A percentile compares a stretch with the other conserved stretches of the same genome.
phyloP scores from a whole-genome alignment of 1,140 invertebrate genomes.

The Lucilia sericata region DNA sequence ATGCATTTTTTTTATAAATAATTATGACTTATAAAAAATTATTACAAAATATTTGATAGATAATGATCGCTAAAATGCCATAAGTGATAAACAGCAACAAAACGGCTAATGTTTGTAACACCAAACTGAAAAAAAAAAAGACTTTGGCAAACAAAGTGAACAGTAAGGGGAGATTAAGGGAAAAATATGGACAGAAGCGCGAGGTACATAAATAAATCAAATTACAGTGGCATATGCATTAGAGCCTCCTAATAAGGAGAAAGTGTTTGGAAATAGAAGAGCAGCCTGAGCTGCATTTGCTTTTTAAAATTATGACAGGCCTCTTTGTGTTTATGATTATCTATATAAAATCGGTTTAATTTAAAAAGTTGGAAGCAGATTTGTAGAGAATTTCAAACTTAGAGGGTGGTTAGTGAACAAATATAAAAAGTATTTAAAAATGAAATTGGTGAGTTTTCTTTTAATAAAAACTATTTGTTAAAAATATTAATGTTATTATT shows the following conservation, averaged over 20 bases:
- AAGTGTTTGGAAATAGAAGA: not conserved
- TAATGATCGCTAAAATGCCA: slow-evolving; percentile 11
- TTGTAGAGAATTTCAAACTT: not conserved
- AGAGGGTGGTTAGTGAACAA: not conserved
- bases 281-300: not conserved
- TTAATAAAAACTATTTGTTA: too few relatives aligned
- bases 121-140: not conserved
- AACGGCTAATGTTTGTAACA: not conserved
- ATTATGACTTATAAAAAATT: slow-evolving; percentile 3
- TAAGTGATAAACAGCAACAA: not conserved
- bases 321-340: not conserved
- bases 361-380: not conserved
- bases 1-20: not conserved
- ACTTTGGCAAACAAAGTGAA: not conserved
- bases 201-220: not conserved
- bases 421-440: not conserved
- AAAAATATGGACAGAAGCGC: not conserved
- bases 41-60: slow-evolving; percentile 4
- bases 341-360: not conserved
- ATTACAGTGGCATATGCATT: not conserved
- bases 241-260: not conserved
- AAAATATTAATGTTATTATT: not conserved
- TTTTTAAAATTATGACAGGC: too few relatives aligned
- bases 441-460: not conserved
- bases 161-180: not conserved